Conservation (phyloP, 2,113 vertebrate genomes). For the Myrmecobius fasciatus region DNA sequence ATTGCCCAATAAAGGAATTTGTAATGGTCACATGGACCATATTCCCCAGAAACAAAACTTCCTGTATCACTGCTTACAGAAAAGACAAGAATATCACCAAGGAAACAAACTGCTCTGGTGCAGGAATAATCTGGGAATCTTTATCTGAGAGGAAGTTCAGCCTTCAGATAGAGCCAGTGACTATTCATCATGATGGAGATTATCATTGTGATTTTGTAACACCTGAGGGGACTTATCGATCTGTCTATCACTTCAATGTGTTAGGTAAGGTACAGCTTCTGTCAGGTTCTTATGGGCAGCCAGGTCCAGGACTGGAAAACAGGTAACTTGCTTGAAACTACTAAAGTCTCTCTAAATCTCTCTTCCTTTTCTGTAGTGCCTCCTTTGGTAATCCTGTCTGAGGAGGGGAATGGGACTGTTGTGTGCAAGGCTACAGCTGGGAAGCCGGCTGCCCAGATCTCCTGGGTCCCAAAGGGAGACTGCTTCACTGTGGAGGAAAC, state of each 20-base stretch:
- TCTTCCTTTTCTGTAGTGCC: constrained; percentile 28
- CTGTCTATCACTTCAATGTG: rapidly evolving
- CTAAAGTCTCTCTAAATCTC: not conserved
- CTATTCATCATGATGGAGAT: constrained; percentile 58
- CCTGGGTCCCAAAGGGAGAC: not conserved
- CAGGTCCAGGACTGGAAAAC: not conserved
- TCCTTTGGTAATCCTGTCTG: constrained; percentile 27
- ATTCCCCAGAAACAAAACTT: rapidly evolving
- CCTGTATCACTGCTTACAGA: constrained; percentile 33
- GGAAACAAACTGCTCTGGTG: constrained; percentile 59
- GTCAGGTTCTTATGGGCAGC: not conserved
- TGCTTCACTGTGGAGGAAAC: not conserved
- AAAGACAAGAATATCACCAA: rapidly evolving
- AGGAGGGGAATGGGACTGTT: not conserved
- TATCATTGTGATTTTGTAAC: not conserved
- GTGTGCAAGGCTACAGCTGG: constrained; percentile 47
- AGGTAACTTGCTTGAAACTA: not conserved
- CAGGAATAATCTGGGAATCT: constrained; percentile 53
- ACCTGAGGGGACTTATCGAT: not conserved
- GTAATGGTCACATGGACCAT: constrained; percentile 51
- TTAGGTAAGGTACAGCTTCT: constrained; percentile 70
- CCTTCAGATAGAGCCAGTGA: constrained; percentile 52
- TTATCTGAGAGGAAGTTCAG: rapidly evolving
- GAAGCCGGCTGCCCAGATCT: constrained; percentile 47
- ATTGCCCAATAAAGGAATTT: rapidly evolving